Conservation (phyloP, 2,888 invertebrate species). For the Nephrotoma appendiculata region DNA sequence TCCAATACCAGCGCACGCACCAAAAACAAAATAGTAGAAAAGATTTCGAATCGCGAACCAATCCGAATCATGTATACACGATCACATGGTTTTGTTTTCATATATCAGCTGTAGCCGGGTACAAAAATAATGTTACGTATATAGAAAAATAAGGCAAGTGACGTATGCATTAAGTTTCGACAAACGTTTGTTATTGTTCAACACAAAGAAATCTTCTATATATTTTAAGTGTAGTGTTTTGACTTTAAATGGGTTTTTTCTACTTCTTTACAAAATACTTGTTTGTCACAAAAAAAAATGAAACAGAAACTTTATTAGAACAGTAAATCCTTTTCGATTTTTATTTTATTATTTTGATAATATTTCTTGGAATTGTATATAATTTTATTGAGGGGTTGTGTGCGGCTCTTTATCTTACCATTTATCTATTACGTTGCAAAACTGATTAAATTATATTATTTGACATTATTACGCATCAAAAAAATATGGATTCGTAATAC, state of each 20-base stretch:
- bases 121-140: neutral
- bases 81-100: constrained; percentile 3
- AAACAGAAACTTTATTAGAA: neutral
- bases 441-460: neutral
- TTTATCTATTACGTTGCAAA: neutral
- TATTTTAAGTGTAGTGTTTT: neutral
- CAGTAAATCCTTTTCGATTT: neutral
- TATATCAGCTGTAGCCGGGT: constrained; percentile 1
- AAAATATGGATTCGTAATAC: neutral
- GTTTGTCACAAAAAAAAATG: neutral
- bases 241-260: neutral
- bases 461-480: neutral
- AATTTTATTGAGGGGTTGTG: neutral
- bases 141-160: neutral
- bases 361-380: neutral
- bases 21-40: neutral
- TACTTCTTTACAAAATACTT: neutral
- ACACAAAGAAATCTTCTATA: neutral
- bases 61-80: neutral
- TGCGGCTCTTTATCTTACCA: neutral
- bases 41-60: neutral
- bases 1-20: neutral
- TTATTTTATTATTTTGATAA: neutral
- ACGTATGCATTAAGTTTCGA: neutral
- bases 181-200: neutral